Conservation (phyloP, 2,797 vertebrate genomes). For the Sylvia borin region DNA sequence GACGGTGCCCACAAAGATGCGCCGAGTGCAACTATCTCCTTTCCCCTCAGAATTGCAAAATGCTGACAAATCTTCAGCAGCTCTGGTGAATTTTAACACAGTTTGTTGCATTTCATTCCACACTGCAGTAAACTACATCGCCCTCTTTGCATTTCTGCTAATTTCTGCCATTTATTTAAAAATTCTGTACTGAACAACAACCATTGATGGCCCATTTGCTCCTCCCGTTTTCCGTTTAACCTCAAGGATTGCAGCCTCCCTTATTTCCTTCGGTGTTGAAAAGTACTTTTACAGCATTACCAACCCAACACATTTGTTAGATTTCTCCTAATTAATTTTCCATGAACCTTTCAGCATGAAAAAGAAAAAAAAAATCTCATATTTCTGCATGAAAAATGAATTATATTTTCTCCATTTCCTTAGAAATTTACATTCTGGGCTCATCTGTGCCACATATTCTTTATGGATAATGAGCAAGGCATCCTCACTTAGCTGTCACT, state of each 20-base stretch:
- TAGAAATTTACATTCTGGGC: constrained; percentile 49
- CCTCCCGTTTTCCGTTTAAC: background rate
- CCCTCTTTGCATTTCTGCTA: background rate
- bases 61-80: background rate
- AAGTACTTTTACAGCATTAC: constrained; percentile 5
- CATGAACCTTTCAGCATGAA: background rate
- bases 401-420: constrained; percentile 23
- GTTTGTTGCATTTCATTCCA: background rate
- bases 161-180: background rate
- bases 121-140: background rate
- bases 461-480: constrained; percentile 63
- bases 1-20: background rate
- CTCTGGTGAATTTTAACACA: background rate
- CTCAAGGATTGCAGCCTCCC: background rate
- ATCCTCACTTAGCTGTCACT: constrained; percentile 69
- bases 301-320: background rate
- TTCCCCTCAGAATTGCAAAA: background rate
- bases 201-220: background rate
- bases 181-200: background rate
- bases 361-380: background rate
- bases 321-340: constrained; percentile 31
- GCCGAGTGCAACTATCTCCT: background rate
- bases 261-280: background rate
- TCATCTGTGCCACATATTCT: constrained; percentile 62
- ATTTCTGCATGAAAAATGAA: constrained; percentile 49